Base-by-base conservation (phyloP, 2,797 vertebrate species). In the Etheostoma nigrum region DNA sequence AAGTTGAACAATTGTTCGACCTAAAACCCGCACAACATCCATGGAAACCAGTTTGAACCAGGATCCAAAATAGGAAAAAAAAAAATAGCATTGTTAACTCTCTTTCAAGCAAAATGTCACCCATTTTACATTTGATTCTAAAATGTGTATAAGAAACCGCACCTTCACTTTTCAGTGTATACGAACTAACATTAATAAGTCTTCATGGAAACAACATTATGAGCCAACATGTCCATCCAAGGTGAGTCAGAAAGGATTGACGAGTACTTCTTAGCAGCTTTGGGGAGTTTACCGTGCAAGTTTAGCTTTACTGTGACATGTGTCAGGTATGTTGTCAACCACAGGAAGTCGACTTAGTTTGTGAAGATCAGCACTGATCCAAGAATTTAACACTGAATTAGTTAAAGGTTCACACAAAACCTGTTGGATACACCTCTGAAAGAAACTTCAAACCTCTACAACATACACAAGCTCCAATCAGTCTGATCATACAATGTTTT, bases 1-100 rank as follows among this genome's bases (percentile, higher is more conserved):
- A 92, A 88, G 76, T 88, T 81, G 74, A 82, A 76, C 45, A 74
- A 87, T 84, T 84, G 78, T 78, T 88, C 90, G 54, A 74, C 76
- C 80, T 65, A 45, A 87, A 87, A 85, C 53, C 75, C 87, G 61
- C 74, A 71, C 25, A 42, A 67, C 65, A 81, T 81, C 62, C 57
- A 70, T 82, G 67, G 67, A 76, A 88, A 91, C 75, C 75, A 72
- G 86, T 74, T 74, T 9, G 25, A 82, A 84, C 72, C 48, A 71
- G 70, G 70, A 81, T 51, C 44, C 44, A 69, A 63, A 73, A 74
- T 33, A 62, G 45, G 19, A 23, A 57, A 62, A 25, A 75, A 70
- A 57, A 25, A 75, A 70, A 57, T 12, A 2, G 0, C 62, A 70
- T 14, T 54, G 53, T 47, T 23, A 55, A 58, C 10, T 65, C 11